Percentiles rank a stretch among this genome's conserved stretches.
Evolutionary conservation across 2,797 vertebrate species (phyloP).

Genomic region (Knipowitschia caucasica): DNA sequence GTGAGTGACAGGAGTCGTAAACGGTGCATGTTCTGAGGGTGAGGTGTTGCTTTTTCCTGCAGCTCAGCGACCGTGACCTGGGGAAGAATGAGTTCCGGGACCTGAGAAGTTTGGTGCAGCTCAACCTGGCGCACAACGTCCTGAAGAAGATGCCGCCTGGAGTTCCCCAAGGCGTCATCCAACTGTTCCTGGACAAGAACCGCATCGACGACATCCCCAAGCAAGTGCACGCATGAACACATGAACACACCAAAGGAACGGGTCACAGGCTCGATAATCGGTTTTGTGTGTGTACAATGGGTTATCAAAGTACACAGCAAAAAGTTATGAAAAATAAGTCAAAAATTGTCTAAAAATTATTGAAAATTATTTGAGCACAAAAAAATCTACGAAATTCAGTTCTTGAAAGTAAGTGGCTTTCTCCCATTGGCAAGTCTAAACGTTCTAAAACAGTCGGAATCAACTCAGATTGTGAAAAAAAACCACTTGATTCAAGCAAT

Average conservation of each 20-base stretch:
- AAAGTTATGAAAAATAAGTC: no score
- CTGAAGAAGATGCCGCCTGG: constrained; percentile 90
- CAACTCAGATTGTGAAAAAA: no score
- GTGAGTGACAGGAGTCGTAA: neutral
- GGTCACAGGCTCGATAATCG: no score
- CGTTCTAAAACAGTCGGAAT: no score
- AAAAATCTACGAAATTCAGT: no score
- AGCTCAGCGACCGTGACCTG: constrained; percentile 81
- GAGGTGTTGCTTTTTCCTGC: constrained; percentile 1
- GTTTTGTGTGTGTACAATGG: no score
- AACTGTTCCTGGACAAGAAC: constrained; percentile 94
- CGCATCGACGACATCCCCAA: constrained; percentile 86
- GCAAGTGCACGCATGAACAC: constrained; percentile 46
- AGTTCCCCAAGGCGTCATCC: constrained; percentile 82
- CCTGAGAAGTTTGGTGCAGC: constrained; percentile 90
- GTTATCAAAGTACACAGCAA: no score
- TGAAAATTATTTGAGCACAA: no score
- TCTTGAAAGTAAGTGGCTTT: no score
- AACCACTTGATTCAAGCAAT: no score
- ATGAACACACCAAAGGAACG: neutral
- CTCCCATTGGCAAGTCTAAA: no score
- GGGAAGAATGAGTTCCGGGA: constrained; percentile 88
- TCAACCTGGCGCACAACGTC: constrained; percentile 91
- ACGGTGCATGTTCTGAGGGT: neutral
- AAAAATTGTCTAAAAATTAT: no score